Evolutionary conservation across 64 coral and sea anemone genomes (phyloP).

Genomic region (Anthopleura sola): DNA sequence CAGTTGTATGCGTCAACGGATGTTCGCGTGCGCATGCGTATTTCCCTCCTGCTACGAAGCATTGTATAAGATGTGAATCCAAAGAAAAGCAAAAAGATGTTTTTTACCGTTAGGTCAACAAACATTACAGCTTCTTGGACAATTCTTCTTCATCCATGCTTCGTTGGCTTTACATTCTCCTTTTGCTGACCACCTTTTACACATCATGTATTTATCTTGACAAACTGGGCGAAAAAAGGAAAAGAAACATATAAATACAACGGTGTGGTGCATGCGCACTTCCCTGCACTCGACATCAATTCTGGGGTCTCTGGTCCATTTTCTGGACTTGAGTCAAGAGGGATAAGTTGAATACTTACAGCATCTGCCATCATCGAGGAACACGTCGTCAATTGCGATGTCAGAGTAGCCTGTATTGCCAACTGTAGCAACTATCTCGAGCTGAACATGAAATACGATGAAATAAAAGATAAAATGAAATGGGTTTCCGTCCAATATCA

Average conservation of each 20-base stretch:
- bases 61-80: no score
- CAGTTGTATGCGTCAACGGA: no score
- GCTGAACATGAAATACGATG: not conserved
- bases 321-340: no score
- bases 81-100: no score
- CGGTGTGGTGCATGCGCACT: no score
- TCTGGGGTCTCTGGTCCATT: no score
- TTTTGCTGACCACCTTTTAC: slow-evolving; percentile 2
- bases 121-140: slow-evolving; percentile 23
- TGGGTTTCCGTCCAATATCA: no score
- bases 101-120: not conserved
- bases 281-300: no score
- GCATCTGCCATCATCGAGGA: slow-evolving; percentile 43
- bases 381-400: slow-evolving; percentile 55
- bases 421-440: slow-evolving; percentile 25
- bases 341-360: slow-evolving; percentile 26
- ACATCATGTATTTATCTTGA: slow-evolving; percentile 5
- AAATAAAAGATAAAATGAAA: no score
- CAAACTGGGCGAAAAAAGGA: not conserved
- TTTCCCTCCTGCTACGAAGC: no score
- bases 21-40: no score
- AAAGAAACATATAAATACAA: no score
- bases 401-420: slow-evolving; percentile 32
- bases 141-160: slow-evolving; percentile 37
- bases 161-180: slow-evolving; percentile 29